These are phyloP conservation scores for Tholera decimalis DNA, from an alignment of 2,888 invertebrate genomes.

Conservation along the genomic window DNA sequence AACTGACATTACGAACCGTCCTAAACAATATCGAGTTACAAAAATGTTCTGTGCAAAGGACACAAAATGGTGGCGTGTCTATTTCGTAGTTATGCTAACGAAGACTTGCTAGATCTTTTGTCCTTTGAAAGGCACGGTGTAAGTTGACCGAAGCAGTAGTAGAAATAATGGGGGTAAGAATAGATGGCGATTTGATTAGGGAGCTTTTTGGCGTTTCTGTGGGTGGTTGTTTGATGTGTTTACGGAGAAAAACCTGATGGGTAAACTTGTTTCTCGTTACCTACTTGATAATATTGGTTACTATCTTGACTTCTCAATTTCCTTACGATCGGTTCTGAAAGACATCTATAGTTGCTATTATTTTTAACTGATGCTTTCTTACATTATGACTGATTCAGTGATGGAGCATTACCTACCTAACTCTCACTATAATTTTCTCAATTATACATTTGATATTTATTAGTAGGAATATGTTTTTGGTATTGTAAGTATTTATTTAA, in stretches of 20 bases:
- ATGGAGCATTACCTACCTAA: too few species aligned
- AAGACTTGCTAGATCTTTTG: slow-evolving; percentile 22
- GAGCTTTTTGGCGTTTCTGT: slow-evolving; percentile 21
- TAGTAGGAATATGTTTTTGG: too few species aligned
- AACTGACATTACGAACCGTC: slow-evolving; percentile 1
- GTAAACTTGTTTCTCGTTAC: neutral
- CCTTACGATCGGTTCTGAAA: too few species aligned
- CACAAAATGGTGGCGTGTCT: slow-evolving; percentile 5
- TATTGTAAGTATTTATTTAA: too few species aligned
- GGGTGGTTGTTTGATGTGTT: slow-evolving; percentile 10
- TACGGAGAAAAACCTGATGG: neutral
- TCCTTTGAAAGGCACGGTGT: slow-evolving; percentile 30
- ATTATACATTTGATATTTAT: too few species aligned
- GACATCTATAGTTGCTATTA: too few species aligned
- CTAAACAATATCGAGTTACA: slow-evolving; percentile 40
- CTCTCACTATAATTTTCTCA: too few species aligned
- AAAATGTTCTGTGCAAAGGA: slow-evolving; percentile 25
- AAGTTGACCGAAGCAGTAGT: slow-evolving; percentile 27
- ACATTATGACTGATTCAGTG: too few species aligned
- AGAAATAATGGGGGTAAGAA: slow-evolving; percentile 1
- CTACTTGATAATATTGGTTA: too few species aligned
- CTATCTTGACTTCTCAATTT: too few species aligned
- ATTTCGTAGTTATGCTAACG: slow-evolving; percentile 39
- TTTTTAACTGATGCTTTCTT: too few species aligned
- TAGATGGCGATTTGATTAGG: slow-evolving; percentile 34